Base-by-base conservation (phyloP, 2,797 vertebrate genomes). In the Ceryle rudis region DNA sequence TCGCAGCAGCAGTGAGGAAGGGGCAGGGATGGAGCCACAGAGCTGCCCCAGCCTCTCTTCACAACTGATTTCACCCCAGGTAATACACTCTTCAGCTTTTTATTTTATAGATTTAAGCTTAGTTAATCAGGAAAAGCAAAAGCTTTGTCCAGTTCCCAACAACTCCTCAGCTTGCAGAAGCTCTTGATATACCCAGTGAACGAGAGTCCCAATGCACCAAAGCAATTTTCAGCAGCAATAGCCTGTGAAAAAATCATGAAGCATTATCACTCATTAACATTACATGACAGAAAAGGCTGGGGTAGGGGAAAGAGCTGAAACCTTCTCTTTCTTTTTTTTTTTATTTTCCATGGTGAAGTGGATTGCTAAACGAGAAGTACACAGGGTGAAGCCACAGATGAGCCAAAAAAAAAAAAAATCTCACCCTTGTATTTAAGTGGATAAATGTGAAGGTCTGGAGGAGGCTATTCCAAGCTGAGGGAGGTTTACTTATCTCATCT, bases 161-260 rank as follows among this genome's bases (percentile, higher is more conserved):
- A 69, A 1, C 31, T 81, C 35, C 49, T 71, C 31, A 7, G 7
- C 46, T 14, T 51, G 51, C 61, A 61, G 52, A 80, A 85, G 83
- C 52, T 92, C 37, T 86, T 58, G 37, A 51, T 72, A 58, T 11
- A 62, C 18, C 28, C 78, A 49, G 52, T 25, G 83, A 94, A 90
- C 39, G 57, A 46, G 49, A 46, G 29, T 81, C 86, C 60, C 95
- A 83, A 16, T 5, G 71, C 84, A 92, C 64, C 57, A 74, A 89
- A 87, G 94, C 11, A 74, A 95, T 96, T 94, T 83, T 83, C 91
- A 91, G 72, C 72, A 93, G 89, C 86, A 91, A 57, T 28, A 82
- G 65, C 62, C 86, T 74, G 84, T 82, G 89, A 67, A 82, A 85
- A 74, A 73, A 57, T 57, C 67, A 61, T 70, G 86, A 64, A 70